Percentiles rank a stretch among this genome's conserved stretches.
Evolutionary conservation across 1,140 invertebrate genomes (phyloP).

Genomic region (Eubasilissa regina): DNA sequence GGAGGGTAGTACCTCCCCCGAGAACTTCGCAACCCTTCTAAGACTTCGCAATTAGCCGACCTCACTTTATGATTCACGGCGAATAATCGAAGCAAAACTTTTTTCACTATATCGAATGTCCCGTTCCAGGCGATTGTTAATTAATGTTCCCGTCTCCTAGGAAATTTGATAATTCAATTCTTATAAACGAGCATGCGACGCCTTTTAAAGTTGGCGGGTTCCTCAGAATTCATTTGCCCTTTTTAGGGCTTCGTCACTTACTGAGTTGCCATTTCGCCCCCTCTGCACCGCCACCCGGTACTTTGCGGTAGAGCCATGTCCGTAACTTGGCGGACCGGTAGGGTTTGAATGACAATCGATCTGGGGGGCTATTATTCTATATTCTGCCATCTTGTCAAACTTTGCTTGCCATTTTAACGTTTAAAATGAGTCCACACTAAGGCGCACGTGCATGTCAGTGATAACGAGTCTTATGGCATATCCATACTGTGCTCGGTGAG

Average conservation of each 20-base stretch:
- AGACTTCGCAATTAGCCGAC: constrained; percentile 18
- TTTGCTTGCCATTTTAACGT: too few relatives aligned
- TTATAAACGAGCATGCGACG: constrained; percentile 38
- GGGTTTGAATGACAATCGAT: background rate
- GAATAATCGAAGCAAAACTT: constrained; percentile 12
- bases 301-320: background rate
- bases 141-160: constrained; percentile 42
- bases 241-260: constrained; percentile 51
- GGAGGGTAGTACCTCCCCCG: background rate
- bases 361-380: too few relatives aligned
- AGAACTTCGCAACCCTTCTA: constrained; percentile 22
- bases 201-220: constrained; percentile 50
- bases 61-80: constrained; percentile 27
- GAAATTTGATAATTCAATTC: constrained; percentile 56
- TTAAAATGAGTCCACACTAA: too few relatives aligned
- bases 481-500: too few relatives aligned
- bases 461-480: too few relatives aligned
- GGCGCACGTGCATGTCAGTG: too few relatives aligned
- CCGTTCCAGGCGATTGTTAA: constrained; percentile 46
- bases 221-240: constrained; percentile 49
- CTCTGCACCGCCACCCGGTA: background rate
- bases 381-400: background rate
- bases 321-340: background rate
- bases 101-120: constrained; percentile 46
- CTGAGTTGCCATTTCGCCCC: constrained; percentile 37